A percentile compares a stretch with the other conserved stretches of the same genome.
phyloP scores from a whole-genome alignment of 2,888 invertebrate genomes.

The Caenorhabditis virilis region DNA sequence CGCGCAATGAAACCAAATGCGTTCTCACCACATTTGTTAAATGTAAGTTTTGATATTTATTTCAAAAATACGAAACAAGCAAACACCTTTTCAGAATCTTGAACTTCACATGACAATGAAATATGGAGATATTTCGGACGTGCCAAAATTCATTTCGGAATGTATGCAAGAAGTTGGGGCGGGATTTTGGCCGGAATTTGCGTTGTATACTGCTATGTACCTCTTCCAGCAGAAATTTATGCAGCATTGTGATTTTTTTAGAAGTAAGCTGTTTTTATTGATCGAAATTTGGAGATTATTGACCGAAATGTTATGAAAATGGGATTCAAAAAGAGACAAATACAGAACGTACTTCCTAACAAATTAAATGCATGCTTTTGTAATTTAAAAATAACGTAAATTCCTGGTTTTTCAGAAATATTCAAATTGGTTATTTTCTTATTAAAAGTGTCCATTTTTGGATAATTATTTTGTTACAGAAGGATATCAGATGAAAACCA shows the following conservation, averaged over 20 bases:
- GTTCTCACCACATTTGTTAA: neutral
- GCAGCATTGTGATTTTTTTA: neutral
- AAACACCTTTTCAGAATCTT: neutral
- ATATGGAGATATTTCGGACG: neutral
- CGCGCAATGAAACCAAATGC: too few relatives aligned
- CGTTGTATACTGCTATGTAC: neutral
- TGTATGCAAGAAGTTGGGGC: neutral
- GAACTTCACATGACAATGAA: neutral
- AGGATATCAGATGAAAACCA: too few relatives aligned
- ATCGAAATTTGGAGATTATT: too few relatives aligned
- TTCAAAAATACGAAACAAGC: too few relatives aligned
- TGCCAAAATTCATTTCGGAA: too few relatives aligned
- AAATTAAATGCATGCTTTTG: neutral
- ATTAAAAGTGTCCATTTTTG: too few relatives aligned
- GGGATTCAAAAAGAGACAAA: too few relatives aligned
- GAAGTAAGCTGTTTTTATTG: neutral
- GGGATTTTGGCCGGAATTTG: neutral
- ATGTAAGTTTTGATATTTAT: neutral
- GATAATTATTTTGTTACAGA: too few relatives aligned
- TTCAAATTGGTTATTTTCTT: too few relatives aligned
- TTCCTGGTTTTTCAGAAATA: neutral
- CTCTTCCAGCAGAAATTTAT: neutral
- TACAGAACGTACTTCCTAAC: neutral
- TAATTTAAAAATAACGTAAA: too few relatives aligned
- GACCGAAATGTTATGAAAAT: too few relatives aligned